These are phyloP conservation scores for Frankliniella fusca DNA, from an alignment of 2,888 invertebrate genomes.

Conservation along the genomic window DNA sequence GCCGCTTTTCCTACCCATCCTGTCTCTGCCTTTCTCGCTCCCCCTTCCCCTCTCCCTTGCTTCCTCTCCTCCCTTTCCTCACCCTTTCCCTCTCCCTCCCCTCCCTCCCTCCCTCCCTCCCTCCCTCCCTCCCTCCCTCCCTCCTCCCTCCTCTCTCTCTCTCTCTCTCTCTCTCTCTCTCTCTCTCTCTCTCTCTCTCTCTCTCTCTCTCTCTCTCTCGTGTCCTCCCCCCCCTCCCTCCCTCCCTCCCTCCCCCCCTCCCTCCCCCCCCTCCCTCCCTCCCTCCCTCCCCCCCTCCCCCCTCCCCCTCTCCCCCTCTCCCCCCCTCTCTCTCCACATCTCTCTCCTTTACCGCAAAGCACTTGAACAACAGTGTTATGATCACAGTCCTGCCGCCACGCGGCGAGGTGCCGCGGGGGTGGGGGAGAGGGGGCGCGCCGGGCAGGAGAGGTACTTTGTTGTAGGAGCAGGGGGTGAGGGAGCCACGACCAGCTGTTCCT, in stretches of 20 bases:
- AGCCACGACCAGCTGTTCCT: not conserved
- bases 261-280: too few species aligned
- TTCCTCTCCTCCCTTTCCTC: not conserved
- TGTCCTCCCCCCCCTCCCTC: too few species aligned
- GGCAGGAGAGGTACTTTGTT: conserved; percentile 12
- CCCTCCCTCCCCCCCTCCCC: not conserved
- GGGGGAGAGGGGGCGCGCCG: not conserved
- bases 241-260: too few species aligned
- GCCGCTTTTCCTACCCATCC: too few species aligned
- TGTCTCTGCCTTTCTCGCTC: not conserved
- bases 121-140: not conserved
- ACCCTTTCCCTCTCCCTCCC: too few species aligned
- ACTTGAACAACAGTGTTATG: conserved; percentile 22
- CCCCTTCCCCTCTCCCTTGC: too few species aligned
- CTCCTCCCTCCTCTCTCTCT: not conserved
- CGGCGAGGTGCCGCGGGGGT: not conserved
- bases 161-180: not conserved
- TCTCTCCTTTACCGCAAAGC: conserved; percentile 9
- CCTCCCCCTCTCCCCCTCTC: too few species aligned
- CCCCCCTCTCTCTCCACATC: not conserved
- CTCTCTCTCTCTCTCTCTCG: too few species aligned
- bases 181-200: not conserved
- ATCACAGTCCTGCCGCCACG: not conserved
- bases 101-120: not conserved
- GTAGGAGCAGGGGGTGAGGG: not conserved